Evolutionary conservation across 2,113 vertebrate species (phyloP).

Genomic region (Xiphophorus couchianus): DNA sequence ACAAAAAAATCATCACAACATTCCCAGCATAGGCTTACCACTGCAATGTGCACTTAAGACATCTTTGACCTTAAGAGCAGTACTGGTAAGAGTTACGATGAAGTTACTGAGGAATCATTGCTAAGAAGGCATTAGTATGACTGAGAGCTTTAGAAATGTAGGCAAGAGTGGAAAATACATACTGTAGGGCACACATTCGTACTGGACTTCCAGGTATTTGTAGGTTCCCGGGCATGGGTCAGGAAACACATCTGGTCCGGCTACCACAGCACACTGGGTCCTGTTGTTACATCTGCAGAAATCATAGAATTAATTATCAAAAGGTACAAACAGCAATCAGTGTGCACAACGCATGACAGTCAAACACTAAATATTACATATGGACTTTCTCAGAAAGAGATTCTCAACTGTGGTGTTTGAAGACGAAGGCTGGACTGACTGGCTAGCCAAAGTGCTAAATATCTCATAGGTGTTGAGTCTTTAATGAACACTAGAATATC

Average conservation of each 20-base stretch:
- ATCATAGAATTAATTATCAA: slow-evolving; percentile 39
- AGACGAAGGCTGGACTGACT: too few relatives aligned
- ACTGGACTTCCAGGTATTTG: slow-evolving; percentile 97
- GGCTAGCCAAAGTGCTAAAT: too few relatives aligned
- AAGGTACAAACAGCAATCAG: background rate
- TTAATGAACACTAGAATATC: too few relatives aligned
- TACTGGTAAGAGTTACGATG: background rate
- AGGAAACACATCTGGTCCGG: slow-evolving; percentile 94
- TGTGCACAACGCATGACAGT: background rate
- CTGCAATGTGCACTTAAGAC: slow-evolving; percentile 24
- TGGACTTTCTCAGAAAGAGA: background rate
- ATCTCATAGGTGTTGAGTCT: too few relatives aligned
- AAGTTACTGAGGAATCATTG: slow-evolving; percentile 27
- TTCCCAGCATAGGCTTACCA: background rate
- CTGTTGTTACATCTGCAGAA: slow-evolving; percentile 93
- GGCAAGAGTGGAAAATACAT: slow-evolving; percentile 76
- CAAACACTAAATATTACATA: slow-evolving; percentile 28
- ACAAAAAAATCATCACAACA: slow-evolving; percentile 9
- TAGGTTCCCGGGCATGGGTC: slow-evolving; percentile 95
- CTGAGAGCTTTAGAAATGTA: slow-evolving; percentile 19
- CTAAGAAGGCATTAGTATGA: slow-evolving; percentile 16
- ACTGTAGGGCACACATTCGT: slow-evolving; percentile 98
- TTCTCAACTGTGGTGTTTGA: background rate
- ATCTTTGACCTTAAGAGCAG: slow-evolving; percentile 18
- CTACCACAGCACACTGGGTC: slow-evolving; percentile 94